Conservation (phyloP, 2,888 invertebrate species). For the Trichogramma dendrolimi region DNA sequence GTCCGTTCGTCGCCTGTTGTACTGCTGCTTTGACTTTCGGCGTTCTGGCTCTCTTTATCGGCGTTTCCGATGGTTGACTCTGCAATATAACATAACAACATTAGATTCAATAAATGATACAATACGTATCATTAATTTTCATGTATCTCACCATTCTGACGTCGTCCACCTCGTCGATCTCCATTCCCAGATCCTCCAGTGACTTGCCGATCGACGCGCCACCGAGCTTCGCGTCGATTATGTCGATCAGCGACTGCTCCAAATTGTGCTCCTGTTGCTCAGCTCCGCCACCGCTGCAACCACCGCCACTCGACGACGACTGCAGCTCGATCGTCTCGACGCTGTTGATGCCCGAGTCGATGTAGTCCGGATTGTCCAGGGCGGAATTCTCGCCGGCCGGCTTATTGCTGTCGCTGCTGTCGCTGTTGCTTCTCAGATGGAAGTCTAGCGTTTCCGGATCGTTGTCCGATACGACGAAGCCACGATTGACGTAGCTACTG, state of each 20-base stretch:
- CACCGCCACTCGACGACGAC: constrained; percentile 9
- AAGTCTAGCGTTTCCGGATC: constrained; percentile 46
- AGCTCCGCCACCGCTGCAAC: neutral
- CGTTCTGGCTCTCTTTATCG: neutral
- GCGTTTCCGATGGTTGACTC: neutral
- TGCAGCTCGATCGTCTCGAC: constrained; percentile 50
- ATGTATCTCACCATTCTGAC: constrained; percentile 3
- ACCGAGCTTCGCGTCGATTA: constrained; percentile 49
- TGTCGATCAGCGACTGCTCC: constrained; percentile 47
- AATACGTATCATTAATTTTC: too few species aligned
- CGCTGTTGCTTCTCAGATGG: constrained; percentile 25
- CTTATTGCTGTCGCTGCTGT: neutral
- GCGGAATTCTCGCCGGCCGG: constrained; percentile 11
- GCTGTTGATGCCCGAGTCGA: constrained; percentile 50
- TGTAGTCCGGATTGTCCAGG: constrained; percentile 42
- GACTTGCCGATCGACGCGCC: constrained; percentile 36
- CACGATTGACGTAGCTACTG: constrained; percentile 44
- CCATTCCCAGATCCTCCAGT: constrained; percentile 34
- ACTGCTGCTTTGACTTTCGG: neutral
- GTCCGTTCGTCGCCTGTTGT: constrained; percentile 24
- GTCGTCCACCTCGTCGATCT: constrained; percentile 22
- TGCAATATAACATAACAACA: too few species aligned
- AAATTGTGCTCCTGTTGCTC: constrained; percentile 41
- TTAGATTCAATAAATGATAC: too few species aligned
- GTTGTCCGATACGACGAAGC: constrained; percentile 40